These are phyloP conservation scores for Caenorhabditis brenneri DNA, from an alignment of 1,140 invertebrate genomes.

Conservation along the genomic window DNA sequence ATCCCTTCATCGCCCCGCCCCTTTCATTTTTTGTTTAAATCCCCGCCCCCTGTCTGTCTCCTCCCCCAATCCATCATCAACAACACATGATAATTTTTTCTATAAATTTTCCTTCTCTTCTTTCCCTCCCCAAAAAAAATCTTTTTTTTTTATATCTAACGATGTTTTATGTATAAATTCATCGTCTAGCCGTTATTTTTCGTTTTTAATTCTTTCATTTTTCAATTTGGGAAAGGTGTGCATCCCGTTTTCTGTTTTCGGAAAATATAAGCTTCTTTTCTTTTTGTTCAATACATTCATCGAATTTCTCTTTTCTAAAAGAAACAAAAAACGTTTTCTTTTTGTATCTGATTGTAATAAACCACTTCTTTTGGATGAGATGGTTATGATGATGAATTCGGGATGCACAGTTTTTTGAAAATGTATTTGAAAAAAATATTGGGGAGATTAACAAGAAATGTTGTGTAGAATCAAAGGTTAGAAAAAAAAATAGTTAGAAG, in stretches of 20 bases:
- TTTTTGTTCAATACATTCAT: background rate
- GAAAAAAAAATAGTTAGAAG: too few relatives aligned
- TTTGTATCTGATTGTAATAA: background rate
- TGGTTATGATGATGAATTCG: too few relatives aligned
- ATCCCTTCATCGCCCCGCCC: background rate
- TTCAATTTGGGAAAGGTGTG: background rate
- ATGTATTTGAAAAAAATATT: too few relatives aligned
- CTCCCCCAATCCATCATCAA: background rate
- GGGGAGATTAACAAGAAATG: too few relatives aligned
- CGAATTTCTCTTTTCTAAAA: background rate
- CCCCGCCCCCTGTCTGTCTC: background rate
- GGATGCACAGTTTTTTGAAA: too few relatives aligned
- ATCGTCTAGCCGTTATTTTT: conserved; percentile 16
- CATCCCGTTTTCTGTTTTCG: background rate
- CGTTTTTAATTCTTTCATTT: background rate
- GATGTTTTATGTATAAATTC: background rate
- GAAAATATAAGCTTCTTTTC: background rate
- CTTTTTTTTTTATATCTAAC: background rate
- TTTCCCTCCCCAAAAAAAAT: background rate
- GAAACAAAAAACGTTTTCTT: background rate
- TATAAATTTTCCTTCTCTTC: background rate
- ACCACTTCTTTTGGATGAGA: background rate
- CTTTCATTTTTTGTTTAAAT: background rate
- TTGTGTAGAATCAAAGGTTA: too few relatives aligned
- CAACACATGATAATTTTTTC: background rate